These are phyloP conservation scores for Pachliopta kotzebuea DNA, from an alignment of 2,888 invertebrate genomes.

Conservation along the genomic window DNA sequence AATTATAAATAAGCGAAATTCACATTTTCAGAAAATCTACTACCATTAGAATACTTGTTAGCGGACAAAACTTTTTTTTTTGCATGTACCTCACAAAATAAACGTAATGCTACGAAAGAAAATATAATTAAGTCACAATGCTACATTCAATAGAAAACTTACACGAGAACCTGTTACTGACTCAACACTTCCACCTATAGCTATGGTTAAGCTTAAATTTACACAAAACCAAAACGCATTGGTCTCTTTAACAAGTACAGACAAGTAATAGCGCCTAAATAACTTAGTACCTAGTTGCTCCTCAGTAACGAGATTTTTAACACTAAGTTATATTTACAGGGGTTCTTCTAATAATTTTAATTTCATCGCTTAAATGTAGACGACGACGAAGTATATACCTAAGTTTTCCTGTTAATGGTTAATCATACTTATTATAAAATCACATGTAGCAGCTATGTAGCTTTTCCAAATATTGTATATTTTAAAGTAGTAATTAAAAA, in stretches of 20 bases:
- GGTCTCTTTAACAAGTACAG: conserved; percentile 8
- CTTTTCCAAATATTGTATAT: background rate
- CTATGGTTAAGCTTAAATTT: background rate
- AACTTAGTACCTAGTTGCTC: conserved; percentile 72
- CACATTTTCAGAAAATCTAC: conserved; percentile 29
- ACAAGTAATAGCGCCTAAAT: background rate
- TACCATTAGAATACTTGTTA: conserved; percentile 14
- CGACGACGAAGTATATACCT: background rate
- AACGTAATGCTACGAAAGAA: conserved; percentile 10
- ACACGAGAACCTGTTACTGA: background rate
- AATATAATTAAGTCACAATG: conserved; percentile 1
- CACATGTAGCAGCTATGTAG: conserved; percentile 32
- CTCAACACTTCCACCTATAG: background rate
- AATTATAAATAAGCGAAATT: conserved; percentile 52
- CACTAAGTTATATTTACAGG: conserved; percentile 34
- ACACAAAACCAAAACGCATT: conserved; percentile 7
- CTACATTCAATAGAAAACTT: conserved; percentile 17
- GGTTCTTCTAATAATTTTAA: conserved; percentile 29
- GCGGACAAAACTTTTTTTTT: conserved; percentile 11
- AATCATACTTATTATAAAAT: conserved; percentile 38
- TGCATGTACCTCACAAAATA: conserved; percentile 18
- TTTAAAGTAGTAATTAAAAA: background rate
- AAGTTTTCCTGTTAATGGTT: background rate
- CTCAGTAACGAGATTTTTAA: conserved; percentile 63
- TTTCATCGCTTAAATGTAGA: background rate